A percentile compares a stretch with the other conserved stretches of the same genome.
Evolutionary conservation across 1,140 invertebrate genomes (phyloP).

Genomic region (Doryteuthis pealeii): DNA sequence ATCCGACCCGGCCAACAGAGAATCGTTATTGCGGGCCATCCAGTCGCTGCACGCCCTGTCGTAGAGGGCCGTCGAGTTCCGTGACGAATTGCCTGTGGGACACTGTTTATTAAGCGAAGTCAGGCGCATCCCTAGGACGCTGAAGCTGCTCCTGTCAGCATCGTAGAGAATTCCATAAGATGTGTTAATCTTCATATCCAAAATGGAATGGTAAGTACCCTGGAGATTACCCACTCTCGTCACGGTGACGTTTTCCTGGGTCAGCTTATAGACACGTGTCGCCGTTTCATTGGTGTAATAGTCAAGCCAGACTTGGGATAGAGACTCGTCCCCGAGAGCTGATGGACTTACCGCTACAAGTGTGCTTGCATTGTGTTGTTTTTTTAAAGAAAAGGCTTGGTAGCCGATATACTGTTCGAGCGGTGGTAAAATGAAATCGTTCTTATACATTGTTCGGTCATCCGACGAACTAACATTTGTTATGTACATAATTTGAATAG

Average conservation of each 20-base stretch:
- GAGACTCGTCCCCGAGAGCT: neutral
- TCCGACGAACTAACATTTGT: neutral
- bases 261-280: neutral
- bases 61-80: neutral
- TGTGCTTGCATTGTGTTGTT: neutral
- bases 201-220: slow-evolving; percentile 2
- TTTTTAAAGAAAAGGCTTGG: neutral
- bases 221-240: neutral
- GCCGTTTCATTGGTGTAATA: neutral
- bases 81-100: neutral
- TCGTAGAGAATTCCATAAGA: slow-evolving; percentile 9
- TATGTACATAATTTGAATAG: neutral
- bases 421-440: slow-evolving; percentile 27
- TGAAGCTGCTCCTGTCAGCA: slow-evolving; percentile 1
- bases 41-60: neutral
- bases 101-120: neutral
- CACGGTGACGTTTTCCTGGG: neutral
- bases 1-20: neutral
- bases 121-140: neutral
- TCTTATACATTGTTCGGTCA: neutral
- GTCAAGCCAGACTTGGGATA: neutral
- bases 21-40: neutral
- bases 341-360: neutral
- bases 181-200: neutral
- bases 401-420: slow-evolving; percentile 28